Conservation (phyloP, 1,140 invertebrate species). For the Drosophila orena region DNA sequence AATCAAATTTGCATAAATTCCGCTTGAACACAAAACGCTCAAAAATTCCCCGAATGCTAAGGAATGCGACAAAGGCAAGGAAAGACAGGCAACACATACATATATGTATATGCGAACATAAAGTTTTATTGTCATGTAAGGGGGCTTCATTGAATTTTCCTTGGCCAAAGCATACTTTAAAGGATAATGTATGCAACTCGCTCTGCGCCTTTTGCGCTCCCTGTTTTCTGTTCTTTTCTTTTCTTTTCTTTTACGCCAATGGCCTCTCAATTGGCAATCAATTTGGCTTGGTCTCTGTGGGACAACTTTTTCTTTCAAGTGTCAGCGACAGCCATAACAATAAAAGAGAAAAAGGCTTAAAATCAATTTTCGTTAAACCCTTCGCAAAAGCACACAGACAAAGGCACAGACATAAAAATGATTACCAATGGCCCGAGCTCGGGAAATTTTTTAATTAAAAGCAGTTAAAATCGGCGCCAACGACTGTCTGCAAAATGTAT, state of each 20-base stretch:
- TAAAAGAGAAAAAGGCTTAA: slow-evolving; percentile 45
- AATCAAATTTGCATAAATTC: slow-evolving; percentile 78
- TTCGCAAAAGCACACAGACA: slow-evolving; percentile 24
- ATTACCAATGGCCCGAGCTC: slow-evolving; percentile 56
- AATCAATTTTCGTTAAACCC: slow-evolving; percentile 65
- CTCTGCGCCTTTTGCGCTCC: not conserved
- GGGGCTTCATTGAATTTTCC: slow-evolving; percentile 58
- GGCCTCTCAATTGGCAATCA: slow-evolving; percentile 72
- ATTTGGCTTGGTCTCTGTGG: slow-evolving; percentile 64
- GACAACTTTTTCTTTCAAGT: slow-evolving; percentile 66
- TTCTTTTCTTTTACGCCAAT: slow-evolving; percentile 49
- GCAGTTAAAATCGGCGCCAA: slow-evolving; percentile 69
- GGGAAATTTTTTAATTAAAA: slow-evolving; percentile 75
- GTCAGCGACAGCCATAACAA: slow-evolving; percentile 66
- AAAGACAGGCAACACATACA: slow-evolving; percentile 9
- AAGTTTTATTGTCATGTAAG: slow-evolving; percentile 54
- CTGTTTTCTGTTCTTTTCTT: slow-evolving; percentile 30
- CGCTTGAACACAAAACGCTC: slow-evolving; percentile 70
- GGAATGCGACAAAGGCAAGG: slow-evolving; percentile 43
- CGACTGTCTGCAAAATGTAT: slow-evolving; percentile 64
- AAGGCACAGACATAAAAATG: slow-evolving; percentile 7
- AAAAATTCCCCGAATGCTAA: slow-evolving; percentile 66
- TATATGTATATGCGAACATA: slow-evolving; percentile 18
- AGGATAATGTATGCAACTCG: slow-evolving; percentile 72
- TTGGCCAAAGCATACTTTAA: slow-evolving; percentile 42